phyloP scores from a whole-genome alignment of 2,888 invertebrate species.

The Cephus pulcher region DNA sequence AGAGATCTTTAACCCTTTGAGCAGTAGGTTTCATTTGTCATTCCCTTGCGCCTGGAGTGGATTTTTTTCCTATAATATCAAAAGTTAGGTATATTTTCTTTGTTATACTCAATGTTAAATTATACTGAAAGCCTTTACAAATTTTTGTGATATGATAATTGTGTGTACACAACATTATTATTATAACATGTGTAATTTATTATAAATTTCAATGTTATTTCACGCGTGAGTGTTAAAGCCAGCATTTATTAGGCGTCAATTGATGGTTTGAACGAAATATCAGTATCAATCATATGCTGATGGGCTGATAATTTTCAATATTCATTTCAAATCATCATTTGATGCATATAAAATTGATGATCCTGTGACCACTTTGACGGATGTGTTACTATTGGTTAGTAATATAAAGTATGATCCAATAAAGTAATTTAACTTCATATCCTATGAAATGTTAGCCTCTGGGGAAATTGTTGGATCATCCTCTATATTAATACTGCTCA shows the following conservation, averaged over 20 bases:
- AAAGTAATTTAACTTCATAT: background rate
- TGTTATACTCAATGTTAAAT: background rate
- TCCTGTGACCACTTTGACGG: background rate
- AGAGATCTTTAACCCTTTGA: background rate
- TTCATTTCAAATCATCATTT: background rate
- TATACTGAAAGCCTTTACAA: background rate
- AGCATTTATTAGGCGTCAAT: background rate
- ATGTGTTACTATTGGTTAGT: background rate
- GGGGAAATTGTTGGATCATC: background rate
- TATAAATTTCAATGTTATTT: background rate
- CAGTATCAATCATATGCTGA: background rate
- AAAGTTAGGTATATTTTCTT: background rate
- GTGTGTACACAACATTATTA: background rate
- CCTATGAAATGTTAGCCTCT: background rate
- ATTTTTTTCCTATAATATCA: background rate
- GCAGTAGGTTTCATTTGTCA: background rate
- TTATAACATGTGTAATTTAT: background rate
- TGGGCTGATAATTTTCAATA: background rate
- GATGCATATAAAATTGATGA: background rate
- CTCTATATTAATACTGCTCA: background rate
- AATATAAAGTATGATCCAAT: background rate
- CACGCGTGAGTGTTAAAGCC: background rate
- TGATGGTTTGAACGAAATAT: background rate
- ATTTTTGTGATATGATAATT: background rate
- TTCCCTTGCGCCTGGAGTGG: background rate